A percentile compares a stretch with the other conserved stretches of the same genome.
These are phyloP conservation scores for Drosophila parabipectinata DNA, from an alignment of 1,140 invertebrate species.

Conservation along the genomic window DNA sequence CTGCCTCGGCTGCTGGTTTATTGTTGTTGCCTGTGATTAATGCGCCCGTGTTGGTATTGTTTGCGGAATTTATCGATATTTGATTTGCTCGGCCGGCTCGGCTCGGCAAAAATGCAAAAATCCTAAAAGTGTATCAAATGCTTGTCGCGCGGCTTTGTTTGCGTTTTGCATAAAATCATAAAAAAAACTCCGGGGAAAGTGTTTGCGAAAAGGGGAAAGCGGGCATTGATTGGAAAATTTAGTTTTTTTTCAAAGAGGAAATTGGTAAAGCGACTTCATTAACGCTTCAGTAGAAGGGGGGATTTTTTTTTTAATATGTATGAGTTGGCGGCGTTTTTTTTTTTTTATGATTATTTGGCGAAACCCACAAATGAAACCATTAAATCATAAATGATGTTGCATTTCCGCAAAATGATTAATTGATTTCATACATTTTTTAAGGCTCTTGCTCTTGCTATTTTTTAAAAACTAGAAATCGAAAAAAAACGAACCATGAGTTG, in stretches of 20 bases:
- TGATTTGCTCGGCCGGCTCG: constrained; percentile 62
- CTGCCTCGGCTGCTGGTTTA: constrained; percentile 12
- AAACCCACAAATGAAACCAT: constrained; percentile 29
- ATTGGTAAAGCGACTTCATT: constrained; percentile 53
- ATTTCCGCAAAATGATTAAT: constrained; percentile 41
- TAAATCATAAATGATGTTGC: constrained; percentile 29
- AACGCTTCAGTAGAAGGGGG: constrained; percentile 8
- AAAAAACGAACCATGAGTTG: constrained; percentile 34
- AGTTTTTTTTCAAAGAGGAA: neutral
- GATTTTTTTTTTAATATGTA: neutral
- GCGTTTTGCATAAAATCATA: constrained; percentile 70
- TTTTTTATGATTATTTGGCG: constrained; percentile 1
- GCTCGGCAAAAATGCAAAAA: constrained; percentile 12
- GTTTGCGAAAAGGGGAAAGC: constrained; percentile 15
- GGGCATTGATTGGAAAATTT: neutral
- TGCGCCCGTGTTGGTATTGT: constrained; percentile 62
- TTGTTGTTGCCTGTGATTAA: constrained; percentile 60
- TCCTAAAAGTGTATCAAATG: constrained; percentile 70
- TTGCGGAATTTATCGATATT: constrained; percentile 74
- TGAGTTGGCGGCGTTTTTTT: constrained; percentile 2
- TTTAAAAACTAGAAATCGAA: neutral
- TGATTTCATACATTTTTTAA: constrained; percentile 34
- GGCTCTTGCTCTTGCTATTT: constrained; percentile 13
- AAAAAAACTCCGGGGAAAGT: constrained; percentile 8
- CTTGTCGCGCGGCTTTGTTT: constrained; percentile 77